Conservation (phyloP, 2,113 vertebrate genomes). For the Romanogobio albipinnatus region DNA sequence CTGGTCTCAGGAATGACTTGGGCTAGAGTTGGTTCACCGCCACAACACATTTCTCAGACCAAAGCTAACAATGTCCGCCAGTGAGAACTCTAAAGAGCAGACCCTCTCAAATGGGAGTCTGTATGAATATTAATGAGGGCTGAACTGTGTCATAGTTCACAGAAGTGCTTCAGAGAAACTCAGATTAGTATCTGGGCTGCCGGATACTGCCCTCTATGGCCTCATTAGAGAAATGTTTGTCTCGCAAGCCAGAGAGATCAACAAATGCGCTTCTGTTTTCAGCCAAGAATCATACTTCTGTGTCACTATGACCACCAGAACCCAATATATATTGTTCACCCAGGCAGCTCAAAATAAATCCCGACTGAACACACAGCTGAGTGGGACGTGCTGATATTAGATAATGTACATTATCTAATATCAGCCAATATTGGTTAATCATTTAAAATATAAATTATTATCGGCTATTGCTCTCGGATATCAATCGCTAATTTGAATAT, state of each 20-base stretch:
- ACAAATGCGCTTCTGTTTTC: slow-evolving; percentile 32
- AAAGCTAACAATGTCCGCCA: slow-evolving; percentile 89
- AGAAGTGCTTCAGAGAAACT: slow-evolving; percentile 82
- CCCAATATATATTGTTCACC: not conserved
- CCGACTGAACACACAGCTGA: not conserved
- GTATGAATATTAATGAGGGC: slow-evolving; percentile 89
- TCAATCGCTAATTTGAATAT: no score
- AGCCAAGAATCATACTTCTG: slow-evolving; percentile 23
- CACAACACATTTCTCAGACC: slow-evolving; percentile 90
- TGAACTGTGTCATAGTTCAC: slow-evolving; percentile 90
- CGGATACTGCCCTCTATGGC: slow-evolving; percentile 77
- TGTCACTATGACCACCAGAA: slow-evolving; percentile 21
- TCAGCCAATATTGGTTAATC: no score
- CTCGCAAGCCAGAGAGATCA: slow-evolving; percentile 64
- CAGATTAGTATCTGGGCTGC: slow-evolving; percentile 90
- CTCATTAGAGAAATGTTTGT: slow-evolving; percentile 96
- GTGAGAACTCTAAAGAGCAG: slow-evolving; percentile 83
- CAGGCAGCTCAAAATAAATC: not conserved
- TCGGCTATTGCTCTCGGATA: no score
- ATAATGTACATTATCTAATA: no score
- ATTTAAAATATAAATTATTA: no score
- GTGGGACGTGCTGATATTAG: not conserved
- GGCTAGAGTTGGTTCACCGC: slow-evolving; percentile 72
- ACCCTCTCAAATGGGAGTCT: slow-evolving; percentile 79
- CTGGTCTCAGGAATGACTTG: slow-evolving; percentile 73